Base-by-base conservation (phyloP, 2,888 invertebrate species). In the Gymnosoma rotundatum region DNA sequence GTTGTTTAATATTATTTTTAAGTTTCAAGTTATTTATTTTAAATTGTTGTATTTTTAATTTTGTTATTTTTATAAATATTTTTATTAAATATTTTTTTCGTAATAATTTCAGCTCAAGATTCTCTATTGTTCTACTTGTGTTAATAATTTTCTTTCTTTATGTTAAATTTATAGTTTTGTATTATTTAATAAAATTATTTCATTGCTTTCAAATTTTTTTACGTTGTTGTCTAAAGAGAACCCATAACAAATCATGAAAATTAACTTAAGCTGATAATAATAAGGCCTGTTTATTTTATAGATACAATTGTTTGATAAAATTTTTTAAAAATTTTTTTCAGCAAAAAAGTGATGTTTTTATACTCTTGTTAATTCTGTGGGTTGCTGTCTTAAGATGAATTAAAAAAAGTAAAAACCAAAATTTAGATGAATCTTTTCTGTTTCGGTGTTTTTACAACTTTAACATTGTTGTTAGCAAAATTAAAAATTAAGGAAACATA, bases 251-350 rank as follows among this genome's bases (percentile, higher is more conserved):
- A 58, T 16, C 16, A 56, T 36, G 42, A 56, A 10, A 45, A 60
- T 45, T 60, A 52, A 69, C 42, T 42, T 50, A 32, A 72, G 18
- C 16, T 78, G 58, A 50, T 48, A 78, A 78, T 50, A 91, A 91
- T 91, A 91, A 91, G 91, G 91, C 91, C 91, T 89, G 91, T 90
- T 90, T 90, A 91, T 72, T 82, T 83, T 52, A 66, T 63, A 61
- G 52, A 78, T 63, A 75, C 66, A 20, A 52, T 64, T 25, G 5
- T 8, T 48, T 45, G 45, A 48, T 36, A 21, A 10, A 58, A n/a
- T 16, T 20, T 21, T 38, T 20, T 50, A 3, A 36, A 4, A n/a
- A n/a, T 42, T 14, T 14, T 1, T 42, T 42, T 42, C 6, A 12
- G 0, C 0, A 42, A 42, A 14, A 14, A 42, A 42, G 42, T 6